Evolutionary conservation across 2,888 invertebrate species (phyloP), one percentile per base, ranked within the genome.

Genomic region (Sinelater perroti): DNA sequence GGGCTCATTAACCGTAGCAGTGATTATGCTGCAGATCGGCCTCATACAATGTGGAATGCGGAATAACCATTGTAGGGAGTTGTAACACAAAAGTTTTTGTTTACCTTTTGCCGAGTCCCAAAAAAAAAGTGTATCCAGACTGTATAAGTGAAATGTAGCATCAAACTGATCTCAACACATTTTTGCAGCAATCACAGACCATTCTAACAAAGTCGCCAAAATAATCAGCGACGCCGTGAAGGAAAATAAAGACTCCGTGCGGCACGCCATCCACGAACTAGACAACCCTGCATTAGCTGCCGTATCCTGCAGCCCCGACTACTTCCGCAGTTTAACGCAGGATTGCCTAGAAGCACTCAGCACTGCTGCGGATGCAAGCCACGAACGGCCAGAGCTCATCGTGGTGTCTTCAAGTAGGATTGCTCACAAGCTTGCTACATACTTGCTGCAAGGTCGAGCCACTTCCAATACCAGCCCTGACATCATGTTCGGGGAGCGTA

Each of bases 391-490:
- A 10, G 72, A 80, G 30, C 18, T 66, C 6, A 60, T 77, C 14
- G 63, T 77, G 5, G 79, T 77, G 24, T 72, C 73, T 61, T 76
- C 85, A 11, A 81, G 80, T 65, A 77, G 79, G 57, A 80, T 85
- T 56, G 81, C 84, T 3, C 86, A 88, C 73, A 77, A 81, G 42
- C 74, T 87, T 42, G 80, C 86, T 2, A 82, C 83, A 45, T 84
- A 85, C 70, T 80, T 91, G 61, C 78, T 90, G 40, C 85, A 88
- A 67, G 90, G 90, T n/a, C 87, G 88, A 74, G 88, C 90, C 1
- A 89, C 90, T 5, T 87, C 90, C 2, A 90, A 91, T 74, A 87
- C 87, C 1, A 87, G 90, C 35, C 86, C 88, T 17, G 88, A 87
- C 70, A 85, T 87, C 63, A 81, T 82, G 49, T 82, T 83, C 70